phyloP scores from a whole-genome alignment of 2,797 vertebrate species.

The Schizopygopsis pylzovi region DNA sequence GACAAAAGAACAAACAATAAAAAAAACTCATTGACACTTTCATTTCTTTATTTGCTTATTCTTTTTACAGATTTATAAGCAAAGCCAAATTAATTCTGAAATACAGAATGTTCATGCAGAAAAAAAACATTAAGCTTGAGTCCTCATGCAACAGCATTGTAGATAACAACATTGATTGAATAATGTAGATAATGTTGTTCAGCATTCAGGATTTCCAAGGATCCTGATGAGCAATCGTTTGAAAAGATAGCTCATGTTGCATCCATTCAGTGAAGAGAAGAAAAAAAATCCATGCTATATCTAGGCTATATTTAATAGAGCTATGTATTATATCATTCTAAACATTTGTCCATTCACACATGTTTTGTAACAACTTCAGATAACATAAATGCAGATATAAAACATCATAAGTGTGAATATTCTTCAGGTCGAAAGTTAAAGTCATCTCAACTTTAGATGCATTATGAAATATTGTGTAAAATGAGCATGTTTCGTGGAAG shows the following conservation, averaged over 20 bases:
- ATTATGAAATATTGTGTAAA: slow-evolving; percentile 19
- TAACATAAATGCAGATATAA: not conserved
- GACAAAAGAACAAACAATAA: not conserved
- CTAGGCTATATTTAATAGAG: not conserved
- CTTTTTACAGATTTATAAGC: not conserved
- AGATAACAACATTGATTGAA: not conserved
- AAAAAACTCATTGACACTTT: not conserved
- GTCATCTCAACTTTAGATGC: slow-evolving; percentile 1
- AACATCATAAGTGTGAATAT: not conserved
- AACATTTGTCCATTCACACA: not conserved
- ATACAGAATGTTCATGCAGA: too few relatives aligned
- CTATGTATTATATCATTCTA: not conserved
- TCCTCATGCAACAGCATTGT: not conserved
- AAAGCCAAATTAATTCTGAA: not conserved
- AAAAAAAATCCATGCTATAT: not conserved
- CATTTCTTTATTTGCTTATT: not conserved
- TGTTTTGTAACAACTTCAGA: not conserved
- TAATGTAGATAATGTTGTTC: not conserved
- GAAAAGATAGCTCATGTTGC: not conserved
- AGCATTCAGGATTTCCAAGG: not conserved
- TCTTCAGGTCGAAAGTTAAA: not conserved
- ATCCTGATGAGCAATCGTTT: not conserved
- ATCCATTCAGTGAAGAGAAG: not conserved
- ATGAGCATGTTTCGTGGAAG: not conserved
- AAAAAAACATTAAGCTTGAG: not conserved